A percentile compares a stretch with the other conserved stretches of the same genome.
Conservation (phyloP, 2,888 invertebrate genomes). For the Acronicta psi region DNA sequence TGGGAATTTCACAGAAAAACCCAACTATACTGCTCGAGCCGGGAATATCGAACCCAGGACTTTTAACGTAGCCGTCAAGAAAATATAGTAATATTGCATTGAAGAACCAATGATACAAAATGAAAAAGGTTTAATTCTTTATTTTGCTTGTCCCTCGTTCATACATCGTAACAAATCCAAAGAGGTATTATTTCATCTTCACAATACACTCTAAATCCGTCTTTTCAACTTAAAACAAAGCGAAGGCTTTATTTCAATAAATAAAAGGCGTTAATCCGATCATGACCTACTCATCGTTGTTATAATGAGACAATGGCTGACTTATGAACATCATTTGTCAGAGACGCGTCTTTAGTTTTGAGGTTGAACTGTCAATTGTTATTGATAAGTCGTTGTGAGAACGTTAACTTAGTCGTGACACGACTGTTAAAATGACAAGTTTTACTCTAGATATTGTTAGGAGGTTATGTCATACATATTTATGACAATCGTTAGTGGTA, state of each 20-base stretch:
- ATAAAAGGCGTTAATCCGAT: conserved; percentile 42
- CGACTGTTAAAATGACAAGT: conserved; percentile 3
- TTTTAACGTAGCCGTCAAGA: no score
- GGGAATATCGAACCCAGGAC: no score
- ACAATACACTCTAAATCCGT: neutral
- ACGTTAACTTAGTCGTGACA: conserved; percentile 26
- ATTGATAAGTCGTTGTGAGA: conserved; percentile 48
- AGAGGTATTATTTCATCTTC: neutral
- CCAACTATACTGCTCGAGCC: no score
- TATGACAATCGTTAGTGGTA: no score
- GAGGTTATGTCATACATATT: no score
- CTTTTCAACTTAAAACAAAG: conserved; percentile 36
- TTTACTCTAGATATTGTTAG: no score
- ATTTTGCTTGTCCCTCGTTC: no score
- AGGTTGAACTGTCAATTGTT: conserved; percentile 49
- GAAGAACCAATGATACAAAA: no score
- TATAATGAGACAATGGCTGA: conserved; percentile 51
- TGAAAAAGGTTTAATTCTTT: no score
- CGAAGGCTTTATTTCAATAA: conserved; percentile 23
- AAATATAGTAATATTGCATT: no score
- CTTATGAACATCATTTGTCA: conserved; percentile 53
- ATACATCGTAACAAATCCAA: no score
- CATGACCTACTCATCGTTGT: conserved; percentile 27
- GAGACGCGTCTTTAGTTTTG: conserved; percentile 39
- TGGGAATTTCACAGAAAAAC: no score